Evolutionary conservation across 2,797 vertebrate species (phyloP), one percentile per base, ranked within the genome.

Genomic region (Smutsia temminckii): DNA sequence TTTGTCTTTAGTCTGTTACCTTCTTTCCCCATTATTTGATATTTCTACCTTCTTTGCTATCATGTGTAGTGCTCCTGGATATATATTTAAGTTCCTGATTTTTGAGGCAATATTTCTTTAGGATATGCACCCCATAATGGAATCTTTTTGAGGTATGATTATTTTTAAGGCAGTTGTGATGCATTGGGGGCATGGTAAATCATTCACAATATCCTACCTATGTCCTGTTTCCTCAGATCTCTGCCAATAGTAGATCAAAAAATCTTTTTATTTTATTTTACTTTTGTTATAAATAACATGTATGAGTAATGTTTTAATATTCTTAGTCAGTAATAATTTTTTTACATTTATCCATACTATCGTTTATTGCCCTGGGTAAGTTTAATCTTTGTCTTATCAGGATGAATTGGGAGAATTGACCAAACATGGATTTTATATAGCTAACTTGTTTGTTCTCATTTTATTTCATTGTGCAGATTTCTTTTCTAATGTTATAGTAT

Each of bases 1-100:
- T 57, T 87, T 46, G 29, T 71, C 37, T 75, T 91, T 69, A 63
- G 16, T 85, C 20, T 40, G 25, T 91, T 59, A 53, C 55, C 88
- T 90, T n/a, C 25, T 95, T 86, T 93, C 64, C 42, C 20, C 32
- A 27, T 89, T 85, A 34, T 55, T 89, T 79, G 74, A 21, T 81
- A 61, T 86, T 93, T 93, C 29, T 90, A 9, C 34, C 29, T 69
- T 61, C 74, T 37, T 86, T 91, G 29, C 68, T 27, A 9, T 93
- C 49, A 72, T 32, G 3, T 69, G 20, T 55, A 61, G 17, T 83
- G 46, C 10, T 88, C 7, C 20, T 80, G 20, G 32, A 77, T 95
- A 32, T 66, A 29, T 75, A 13, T 68, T 77, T 61, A 71, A 37
- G 72, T 92, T 95, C 4, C 8, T 68, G 32, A 37, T 63, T 92